Conservation (phyloP, 2,888 invertebrate genomes). For the Erebia aethiops region DNA sequence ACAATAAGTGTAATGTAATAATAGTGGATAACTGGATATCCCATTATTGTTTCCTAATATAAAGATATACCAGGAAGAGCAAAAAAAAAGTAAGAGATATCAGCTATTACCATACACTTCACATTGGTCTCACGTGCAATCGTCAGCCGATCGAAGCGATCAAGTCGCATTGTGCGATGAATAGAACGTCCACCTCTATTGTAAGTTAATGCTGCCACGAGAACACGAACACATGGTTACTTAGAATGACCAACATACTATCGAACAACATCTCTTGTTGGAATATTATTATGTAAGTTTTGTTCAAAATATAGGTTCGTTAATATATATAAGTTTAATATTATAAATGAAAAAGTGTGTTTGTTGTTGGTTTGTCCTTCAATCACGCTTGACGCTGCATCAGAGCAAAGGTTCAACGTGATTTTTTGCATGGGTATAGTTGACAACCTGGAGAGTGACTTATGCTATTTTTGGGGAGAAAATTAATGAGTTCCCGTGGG, state of each 20-base stretch:
- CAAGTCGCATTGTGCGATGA: conserved; percentile 72
- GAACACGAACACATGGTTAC: conserved; percentile 53
- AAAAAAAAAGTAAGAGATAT: conserved; percentile 43
- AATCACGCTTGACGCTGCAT: no score
- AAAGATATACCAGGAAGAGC: conserved; percentile 33
- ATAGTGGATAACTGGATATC: conserved; percentile 8
- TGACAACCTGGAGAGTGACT: no score
- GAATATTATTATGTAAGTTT: background rate
- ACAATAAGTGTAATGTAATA: no score
- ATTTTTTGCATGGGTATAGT: no score
- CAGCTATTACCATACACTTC: conserved; percentile 63
- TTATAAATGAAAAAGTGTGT: no score
- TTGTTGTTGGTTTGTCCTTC: no score
- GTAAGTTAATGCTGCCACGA: conserved; percentile 79
- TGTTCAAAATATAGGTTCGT: no score
- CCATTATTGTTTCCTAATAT: conserved; percentile 22
- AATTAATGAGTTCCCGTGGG: no score
- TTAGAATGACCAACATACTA: conserved; percentile 21
- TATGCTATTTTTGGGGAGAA: no score
- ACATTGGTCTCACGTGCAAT: conserved; percentile 72
- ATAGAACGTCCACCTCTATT: conserved; percentile 83
- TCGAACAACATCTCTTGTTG: background rate
- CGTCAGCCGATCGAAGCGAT: conserved; percentile 55
- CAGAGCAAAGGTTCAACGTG: no score
- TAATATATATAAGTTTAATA: no score